phyloP scores from a whole-genome alignment of 1,140 invertebrate species.

The Aphidius gifuensis region DNA sequence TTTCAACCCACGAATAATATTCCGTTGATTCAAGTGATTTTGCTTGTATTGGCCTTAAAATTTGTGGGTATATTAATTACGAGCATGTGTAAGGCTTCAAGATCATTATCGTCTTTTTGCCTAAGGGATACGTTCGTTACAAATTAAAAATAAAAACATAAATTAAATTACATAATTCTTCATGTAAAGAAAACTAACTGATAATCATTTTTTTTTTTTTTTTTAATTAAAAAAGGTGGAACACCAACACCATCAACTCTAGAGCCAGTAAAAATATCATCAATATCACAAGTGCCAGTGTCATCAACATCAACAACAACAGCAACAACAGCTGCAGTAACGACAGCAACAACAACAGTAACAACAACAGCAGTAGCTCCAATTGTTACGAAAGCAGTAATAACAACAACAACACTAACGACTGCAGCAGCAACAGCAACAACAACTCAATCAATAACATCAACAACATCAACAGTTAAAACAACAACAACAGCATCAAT shows the following conservation, averaged over 20 bases:
- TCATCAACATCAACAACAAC: slow-evolving; percentile 17
- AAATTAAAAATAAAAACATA: slow-evolving; percentile 18
- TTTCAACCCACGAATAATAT: slow-evolving; percentile 19
- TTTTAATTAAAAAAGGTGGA: slow-evolving; percentile 50
- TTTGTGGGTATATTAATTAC: slow-evolving; percentile 35
- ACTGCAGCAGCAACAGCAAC: slow-evolving; percentile 28
- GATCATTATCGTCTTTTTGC: slow-evolving; percentile 25
- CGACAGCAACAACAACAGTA: slow-evolving; percentile 31
- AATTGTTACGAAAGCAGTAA: slow-evolving; percentile 22
- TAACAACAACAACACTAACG: slow-evolving; percentile 22
- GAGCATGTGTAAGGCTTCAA: slow-evolving; percentile 43
- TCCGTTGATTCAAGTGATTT: slow-evolving; percentile 29
- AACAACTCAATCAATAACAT: slow-evolving; percentile 26
- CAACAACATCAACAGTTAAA: slow-evolving; percentile 31
- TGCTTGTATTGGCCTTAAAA: slow-evolving; percentile 27
- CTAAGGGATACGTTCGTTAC: slow-evolving; percentile 44
- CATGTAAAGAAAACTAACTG: not conserved
- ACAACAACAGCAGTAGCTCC: slow-evolving; percentile 15
- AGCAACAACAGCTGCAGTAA: slow-evolving; percentile 15
- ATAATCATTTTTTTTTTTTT: slow-evolving; percentile 1
- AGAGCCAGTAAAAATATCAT: slow-evolving; percentile 31
- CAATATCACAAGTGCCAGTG: slow-evolving; percentile 29
- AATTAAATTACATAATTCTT: slow-evolving; percentile 10
- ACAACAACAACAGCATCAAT: slow-evolving; percentile 28
- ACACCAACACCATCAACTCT: slow-evolving; percentile 52